phyloP scores from a whole-genome alignment of 2,113 vertebrate species.

The Paramormyrops kingsleyae region DNA sequence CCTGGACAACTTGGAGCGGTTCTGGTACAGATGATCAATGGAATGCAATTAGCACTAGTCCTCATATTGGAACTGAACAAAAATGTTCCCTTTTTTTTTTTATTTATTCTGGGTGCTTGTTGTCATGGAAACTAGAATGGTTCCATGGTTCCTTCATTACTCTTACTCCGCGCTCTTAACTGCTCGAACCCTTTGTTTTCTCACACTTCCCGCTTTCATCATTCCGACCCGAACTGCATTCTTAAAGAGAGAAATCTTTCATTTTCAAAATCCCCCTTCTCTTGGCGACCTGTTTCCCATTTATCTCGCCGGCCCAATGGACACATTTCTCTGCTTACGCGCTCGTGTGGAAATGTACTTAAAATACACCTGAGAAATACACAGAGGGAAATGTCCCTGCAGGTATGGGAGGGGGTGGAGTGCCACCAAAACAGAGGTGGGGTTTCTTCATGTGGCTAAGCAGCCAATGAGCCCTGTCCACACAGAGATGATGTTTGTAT shows the following conservation, averaged over 20 bases:
- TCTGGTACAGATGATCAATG: background rate
- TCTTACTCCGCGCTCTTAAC: background rate
- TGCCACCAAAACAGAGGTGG: background rate
- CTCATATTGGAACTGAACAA: background rate
- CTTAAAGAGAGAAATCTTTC: background rate
- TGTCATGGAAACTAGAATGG: conserved; percentile 16
- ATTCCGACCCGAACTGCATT: background rate
- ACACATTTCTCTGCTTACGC: background rate
- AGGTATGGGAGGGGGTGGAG: background rate
- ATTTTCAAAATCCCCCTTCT: background rate
- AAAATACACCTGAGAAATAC: background rate
- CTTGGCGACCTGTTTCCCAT: background rate
- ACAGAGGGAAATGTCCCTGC: background rate
- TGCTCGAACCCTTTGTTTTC: background rate
- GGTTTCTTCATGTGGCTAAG: background rate
- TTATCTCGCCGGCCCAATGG: background rate
- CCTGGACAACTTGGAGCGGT: too few species aligned
- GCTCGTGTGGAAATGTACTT: background rate
- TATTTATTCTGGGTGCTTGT: background rate
- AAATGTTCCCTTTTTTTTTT: background rate
- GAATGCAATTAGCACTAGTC: conserved; percentile 6
- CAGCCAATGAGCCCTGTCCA: background rate
- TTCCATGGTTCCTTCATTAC: background rate
- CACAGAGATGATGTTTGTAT: background rate
- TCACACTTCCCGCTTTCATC: background rate